Conservation (phyloP, 2,888 invertebrate genomes). For the Dorcus parallelipipedus region DNA sequence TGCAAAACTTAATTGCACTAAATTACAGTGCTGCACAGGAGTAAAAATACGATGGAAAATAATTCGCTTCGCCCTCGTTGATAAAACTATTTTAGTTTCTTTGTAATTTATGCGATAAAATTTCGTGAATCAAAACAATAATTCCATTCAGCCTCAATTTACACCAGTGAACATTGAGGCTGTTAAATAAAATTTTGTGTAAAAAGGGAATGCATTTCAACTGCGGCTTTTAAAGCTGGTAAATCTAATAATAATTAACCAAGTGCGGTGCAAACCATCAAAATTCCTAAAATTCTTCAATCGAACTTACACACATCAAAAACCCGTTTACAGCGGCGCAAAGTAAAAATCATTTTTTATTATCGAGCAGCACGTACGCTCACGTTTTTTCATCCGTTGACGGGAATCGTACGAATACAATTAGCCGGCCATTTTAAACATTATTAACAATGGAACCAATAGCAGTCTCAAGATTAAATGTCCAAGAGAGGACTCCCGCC, state of each 20-base stretch:
- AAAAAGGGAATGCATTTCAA: too few relatives aligned
- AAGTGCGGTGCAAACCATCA: too few relatives aligned
- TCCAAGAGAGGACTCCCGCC: constrained; percentile 19
- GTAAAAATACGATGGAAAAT: constrained; percentile 1
- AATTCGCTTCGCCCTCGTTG: constrained; percentile 3
- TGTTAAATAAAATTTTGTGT: too few relatives aligned
- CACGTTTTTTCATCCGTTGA: background rate
- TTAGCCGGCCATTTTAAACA: constrained; percentile 26
- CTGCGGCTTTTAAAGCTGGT: too few relatives aligned
- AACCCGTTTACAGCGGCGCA: too few relatives aligned
- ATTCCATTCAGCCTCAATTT: background rate
- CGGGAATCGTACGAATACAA: constrained; percentile 8
- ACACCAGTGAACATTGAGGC: too few relatives aligned
- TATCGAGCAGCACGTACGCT: background rate
- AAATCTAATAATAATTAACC: too few relatives aligned
- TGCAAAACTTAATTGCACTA: constrained; percentile 42
- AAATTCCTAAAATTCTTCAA: too few relatives aligned
- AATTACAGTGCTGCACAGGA: constrained; percentile 30
- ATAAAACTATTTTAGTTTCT: constrained; percentile 2
- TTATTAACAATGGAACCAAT: constrained; percentile 29
- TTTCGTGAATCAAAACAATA: background rate
- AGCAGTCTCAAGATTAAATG: constrained; percentile 14
- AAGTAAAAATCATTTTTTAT: too few relatives aligned
- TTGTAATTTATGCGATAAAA: constrained; percentile 1
- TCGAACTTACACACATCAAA: too few relatives aligned